A percentile compares a stretch with the other conserved stretches of the same genome.
phyloP scores from a whole-genome alignment of 1,140 invertebrate genomes.

The Orchestia grillus region DNA sequence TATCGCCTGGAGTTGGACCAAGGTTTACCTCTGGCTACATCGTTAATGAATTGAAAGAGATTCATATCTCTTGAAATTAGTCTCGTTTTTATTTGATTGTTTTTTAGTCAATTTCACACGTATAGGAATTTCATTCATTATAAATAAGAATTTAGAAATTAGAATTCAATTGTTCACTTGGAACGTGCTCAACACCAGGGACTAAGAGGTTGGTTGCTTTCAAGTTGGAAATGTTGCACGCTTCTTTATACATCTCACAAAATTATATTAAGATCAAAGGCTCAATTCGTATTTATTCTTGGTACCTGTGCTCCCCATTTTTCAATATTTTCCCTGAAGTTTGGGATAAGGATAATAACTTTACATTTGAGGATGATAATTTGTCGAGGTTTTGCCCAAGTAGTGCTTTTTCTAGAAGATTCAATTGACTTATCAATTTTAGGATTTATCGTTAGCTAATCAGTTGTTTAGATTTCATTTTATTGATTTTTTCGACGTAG shows the following conservation, averaged over 20 bases:
- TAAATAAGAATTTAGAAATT: background rate
- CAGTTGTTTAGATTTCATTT: background rate
- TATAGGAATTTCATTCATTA: background rate
- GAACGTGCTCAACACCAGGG: background rate
- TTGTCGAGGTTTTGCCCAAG: background rate
- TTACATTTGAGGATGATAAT: background rate
- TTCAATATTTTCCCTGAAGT: background rate
- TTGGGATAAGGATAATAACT: background rate
- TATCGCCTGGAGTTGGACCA: no score
- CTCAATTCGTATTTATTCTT: background rate
- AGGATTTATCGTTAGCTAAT: background rate
- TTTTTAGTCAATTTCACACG: background rate
- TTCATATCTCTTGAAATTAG: background rate
- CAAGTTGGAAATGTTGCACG: background rate
- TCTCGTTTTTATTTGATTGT: no score
- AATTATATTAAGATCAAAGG: background rate
- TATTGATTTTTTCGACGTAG: background rate
- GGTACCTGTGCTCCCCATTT: background rate
- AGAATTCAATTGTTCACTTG: background rate
- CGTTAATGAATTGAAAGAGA: background rate
- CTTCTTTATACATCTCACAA: background rate
- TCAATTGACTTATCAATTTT: background rate
- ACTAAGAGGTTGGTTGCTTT: background rate
- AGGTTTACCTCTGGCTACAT: no score
- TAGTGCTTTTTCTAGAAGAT: background rate